Conservation (phyloP, 2,888 invertebrate species). For the Linnaemya tessellans region DNA sequence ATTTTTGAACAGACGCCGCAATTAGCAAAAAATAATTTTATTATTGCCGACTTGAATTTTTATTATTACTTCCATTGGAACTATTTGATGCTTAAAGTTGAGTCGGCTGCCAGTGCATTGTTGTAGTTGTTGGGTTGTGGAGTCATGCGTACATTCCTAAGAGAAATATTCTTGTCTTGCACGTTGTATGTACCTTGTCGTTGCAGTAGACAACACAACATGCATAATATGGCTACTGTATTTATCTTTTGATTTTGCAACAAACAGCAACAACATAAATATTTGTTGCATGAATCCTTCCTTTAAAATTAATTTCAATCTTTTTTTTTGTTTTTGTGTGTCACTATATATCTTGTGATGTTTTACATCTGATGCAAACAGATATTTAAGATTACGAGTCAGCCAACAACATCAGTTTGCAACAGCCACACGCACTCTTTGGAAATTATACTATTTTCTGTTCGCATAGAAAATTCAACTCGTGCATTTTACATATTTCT, state of each 20-base stretch:
- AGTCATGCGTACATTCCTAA: conserved; percentile 25
- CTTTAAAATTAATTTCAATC: conserved; percentile 13
- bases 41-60: too few species aligned
- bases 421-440: conserved; percentile 27
- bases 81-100: too few species aligned
- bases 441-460: conserved; percentile 24
- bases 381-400: conserved; percentile 2
- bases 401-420: not conserved
- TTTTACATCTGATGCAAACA: conserved; percentile 53
- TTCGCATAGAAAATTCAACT: conserved; percentile 53
- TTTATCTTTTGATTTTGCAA: conserved; percentile 17
- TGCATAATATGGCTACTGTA: conserved; percentile 60
- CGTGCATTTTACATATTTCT: conserved; percentile 47
- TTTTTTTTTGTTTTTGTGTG: conserved; percentile 26
- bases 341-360: conserved; percentile 43
- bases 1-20: too few species aligned
- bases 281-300: conserved; percentile 70
- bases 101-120: too few species aligned
- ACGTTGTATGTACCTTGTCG: conserved; percentile 43
- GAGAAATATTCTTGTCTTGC: conserved; percentile 22
- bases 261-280: conserved; percentile 42
- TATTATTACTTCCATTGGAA: too few species aligned
- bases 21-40: too few species aligned
- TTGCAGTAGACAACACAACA: conserved; percentile 31
- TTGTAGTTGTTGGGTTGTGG: conserved; percentile 1